Evolutionary conservation across 2,113 vertebrate species (phyloP).

Genomic region (Trochalopteron elliotii): DNA sequence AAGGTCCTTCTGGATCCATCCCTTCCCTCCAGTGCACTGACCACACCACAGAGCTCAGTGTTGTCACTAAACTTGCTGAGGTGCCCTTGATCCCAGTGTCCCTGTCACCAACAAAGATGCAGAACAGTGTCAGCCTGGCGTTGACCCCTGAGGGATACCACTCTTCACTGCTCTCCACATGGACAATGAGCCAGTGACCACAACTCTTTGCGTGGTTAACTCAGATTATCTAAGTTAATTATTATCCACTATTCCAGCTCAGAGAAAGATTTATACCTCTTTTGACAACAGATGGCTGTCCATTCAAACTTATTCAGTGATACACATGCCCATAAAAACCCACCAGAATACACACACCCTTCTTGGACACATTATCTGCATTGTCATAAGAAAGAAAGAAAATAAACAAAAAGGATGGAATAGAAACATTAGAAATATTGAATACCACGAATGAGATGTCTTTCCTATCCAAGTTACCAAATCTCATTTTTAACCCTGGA

Average conservation of each 20-base stretch:
- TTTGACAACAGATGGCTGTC: not conserved
- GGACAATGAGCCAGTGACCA: fast-evolving
- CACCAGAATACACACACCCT: not conserved
- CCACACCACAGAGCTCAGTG: not conserved
- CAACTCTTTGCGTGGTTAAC: fast-evolving
- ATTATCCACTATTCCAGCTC: not conserved
- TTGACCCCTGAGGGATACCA: not conserved
- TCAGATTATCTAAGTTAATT: not conserved
- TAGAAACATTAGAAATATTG: not conserved
- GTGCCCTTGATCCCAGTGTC: fast-evolving
- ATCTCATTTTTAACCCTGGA: not conserved
- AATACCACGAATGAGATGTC: fast-evolving
- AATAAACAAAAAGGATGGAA: not conserved
- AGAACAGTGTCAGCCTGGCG: fast-evolving
- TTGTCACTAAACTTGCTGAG: not conserved
- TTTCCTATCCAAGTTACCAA: not conserved
- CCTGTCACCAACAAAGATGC: not conserved
- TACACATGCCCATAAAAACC: not conserved
- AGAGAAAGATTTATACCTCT: not conserved
- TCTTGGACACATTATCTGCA: not conserved
- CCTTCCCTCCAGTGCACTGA: not conserved
- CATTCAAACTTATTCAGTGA: not conserved
- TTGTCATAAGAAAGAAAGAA: not conserved
- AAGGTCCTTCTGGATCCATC: too few relatives aligned
- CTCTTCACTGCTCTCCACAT: not conserved